A percentile compares a stretch with the other conserved stretches of the same genome.
These are phyloP conservation scores for Ostrea edulis DNA, from an alignment of 1,140 invertebrate species.

Conservation along the genomic window DNA sequence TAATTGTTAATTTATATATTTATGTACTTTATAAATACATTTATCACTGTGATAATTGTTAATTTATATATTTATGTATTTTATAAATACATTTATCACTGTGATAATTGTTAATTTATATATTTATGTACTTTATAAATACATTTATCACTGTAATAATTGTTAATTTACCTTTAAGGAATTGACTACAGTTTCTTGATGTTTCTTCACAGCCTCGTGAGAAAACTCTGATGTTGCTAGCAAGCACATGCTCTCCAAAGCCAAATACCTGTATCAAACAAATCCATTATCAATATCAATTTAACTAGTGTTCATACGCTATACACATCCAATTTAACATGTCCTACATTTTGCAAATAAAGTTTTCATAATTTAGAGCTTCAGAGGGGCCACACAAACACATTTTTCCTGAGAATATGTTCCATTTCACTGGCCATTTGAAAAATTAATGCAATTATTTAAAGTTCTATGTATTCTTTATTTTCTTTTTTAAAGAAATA, in stretches of 20 bases:
- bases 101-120: conserved; percentile 67
- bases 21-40: too few species aligned
- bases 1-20: conserved; percentile 71
- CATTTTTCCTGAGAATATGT: neutral
- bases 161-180: conserved; percentile 91
- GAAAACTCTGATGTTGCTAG: conserved; percentile 99
- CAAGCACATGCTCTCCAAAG: conserved; percentile 99
- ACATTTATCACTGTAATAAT: too few species aligned
- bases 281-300: neutral
- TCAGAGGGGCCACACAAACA: neutral
- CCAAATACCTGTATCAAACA: conserved; percentile 87
- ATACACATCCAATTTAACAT: neutral
- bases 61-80: too few species aligned
- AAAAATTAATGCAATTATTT: too few species aligned
- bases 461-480: too few species aligned
- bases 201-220: conserved; percentile 99
- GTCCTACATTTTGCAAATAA: neutral
- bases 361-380: neutral
- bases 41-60: too few species aligned
- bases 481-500: too few species aligned
- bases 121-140: too few species aligned
- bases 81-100: too few species aligned
- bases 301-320: neutral
- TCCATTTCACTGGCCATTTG: too few species aligned
- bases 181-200: conserved; percentile 99